phyloP scores from a whole-genome alignment of 2,113 vertebrate species.

The Coregonus clupeaformis region DNA sequence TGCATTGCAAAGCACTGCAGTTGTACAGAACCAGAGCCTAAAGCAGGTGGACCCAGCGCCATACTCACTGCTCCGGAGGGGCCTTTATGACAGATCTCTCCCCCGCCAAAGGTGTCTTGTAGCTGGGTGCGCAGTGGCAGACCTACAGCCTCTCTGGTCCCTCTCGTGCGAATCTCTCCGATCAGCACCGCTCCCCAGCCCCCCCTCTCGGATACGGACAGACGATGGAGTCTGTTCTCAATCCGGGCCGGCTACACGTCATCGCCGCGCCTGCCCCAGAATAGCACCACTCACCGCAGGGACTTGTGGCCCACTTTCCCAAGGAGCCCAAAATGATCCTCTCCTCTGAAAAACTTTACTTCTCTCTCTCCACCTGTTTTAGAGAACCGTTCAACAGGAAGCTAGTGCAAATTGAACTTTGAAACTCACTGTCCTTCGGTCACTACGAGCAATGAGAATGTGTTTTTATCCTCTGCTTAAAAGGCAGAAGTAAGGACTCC shows the following conservation, averaged over 20 bases:
- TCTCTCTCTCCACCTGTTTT: slow-evolving; percentile 15
- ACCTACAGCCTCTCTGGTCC: slow-evolving; percentile 24
- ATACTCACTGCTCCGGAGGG: slow-evolving; percentile 41
- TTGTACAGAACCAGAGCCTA: background rate
- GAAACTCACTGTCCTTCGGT: no score
- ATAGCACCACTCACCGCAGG: slow-evolving; percentile 70
- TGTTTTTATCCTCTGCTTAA: no score
- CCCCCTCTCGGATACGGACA: slow-evolving; percentile 51
- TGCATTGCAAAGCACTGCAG: background rate
- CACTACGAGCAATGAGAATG: no score
- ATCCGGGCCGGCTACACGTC: slow-evolving; percentile 69
- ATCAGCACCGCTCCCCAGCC: slow-evolving; percentile 24
- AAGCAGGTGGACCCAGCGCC: slow-evolving; percentile 13
- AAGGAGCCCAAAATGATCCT: slow-evolving; percentile 65
- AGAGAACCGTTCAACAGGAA: background rate
- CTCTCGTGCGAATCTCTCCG: slow-evolving; percentile 32
- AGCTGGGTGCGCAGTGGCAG: background rate
- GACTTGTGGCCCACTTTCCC: slow-evolving; percentile 74
- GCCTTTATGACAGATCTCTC: slow-evolving; percentile 16
- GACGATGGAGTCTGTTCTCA: slow-evolving; percentile 60
- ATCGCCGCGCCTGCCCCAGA: slow-evolving; percentile 65
- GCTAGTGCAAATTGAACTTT: background rate
- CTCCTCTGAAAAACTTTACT: slow-evolving; percentile 57
- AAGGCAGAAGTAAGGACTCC: no score
- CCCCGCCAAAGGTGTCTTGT: background rate